Percentiles rank a stretch among this genome's conserved stretches.
Evolutionary conservation across 1,140 invertebrate species (phyloP).

Genomic region (Drosophila orosa): DNA sequence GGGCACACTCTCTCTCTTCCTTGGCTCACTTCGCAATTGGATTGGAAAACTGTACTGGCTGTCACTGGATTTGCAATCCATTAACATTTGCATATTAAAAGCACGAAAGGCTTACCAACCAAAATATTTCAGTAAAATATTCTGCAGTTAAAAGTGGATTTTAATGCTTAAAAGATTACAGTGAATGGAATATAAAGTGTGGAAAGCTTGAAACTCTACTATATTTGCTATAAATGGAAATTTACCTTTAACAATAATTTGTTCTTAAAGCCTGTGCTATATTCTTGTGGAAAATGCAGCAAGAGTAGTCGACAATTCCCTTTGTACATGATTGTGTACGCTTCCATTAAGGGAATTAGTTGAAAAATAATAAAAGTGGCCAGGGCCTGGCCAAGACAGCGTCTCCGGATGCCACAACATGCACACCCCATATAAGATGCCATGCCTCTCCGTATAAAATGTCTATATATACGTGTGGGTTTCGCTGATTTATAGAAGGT

Average conservation of each 20-base stretch:
- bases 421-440: conserved; percentile 48
- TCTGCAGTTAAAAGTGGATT: conserved; percentile 9
- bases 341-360: conserved; percentile 82
- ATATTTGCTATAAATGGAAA: no score
- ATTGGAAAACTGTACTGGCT: conserved; percentile 14
- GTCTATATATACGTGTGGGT: conserved; percentile 42
- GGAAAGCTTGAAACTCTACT: no score
- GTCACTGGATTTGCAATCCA: conserved; percentile 39
- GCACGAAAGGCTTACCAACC: background rate
- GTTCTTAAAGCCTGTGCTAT: background rate
- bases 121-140: conserved; percentile 7
- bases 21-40: conserved; percentile 20
- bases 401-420: conserved; percentile 42
- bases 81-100: conserved; percentile 39
- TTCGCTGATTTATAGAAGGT: conserved; percentile 81
- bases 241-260: background rate
- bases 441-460: conserved; percentile 16
- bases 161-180: conserved; percentile 13
- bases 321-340: conserved; percentile 62
- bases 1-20: conserved; percentile 9
- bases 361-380: conserved; percentile 57
- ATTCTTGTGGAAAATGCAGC: background rate
- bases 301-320: background rate
- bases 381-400: conserved; percentile 24
- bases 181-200: background rate